phyloP scores from a whole-genome alignment of 2,797 vertebrate species.

The Microcaecilia unicolor region DNA sequence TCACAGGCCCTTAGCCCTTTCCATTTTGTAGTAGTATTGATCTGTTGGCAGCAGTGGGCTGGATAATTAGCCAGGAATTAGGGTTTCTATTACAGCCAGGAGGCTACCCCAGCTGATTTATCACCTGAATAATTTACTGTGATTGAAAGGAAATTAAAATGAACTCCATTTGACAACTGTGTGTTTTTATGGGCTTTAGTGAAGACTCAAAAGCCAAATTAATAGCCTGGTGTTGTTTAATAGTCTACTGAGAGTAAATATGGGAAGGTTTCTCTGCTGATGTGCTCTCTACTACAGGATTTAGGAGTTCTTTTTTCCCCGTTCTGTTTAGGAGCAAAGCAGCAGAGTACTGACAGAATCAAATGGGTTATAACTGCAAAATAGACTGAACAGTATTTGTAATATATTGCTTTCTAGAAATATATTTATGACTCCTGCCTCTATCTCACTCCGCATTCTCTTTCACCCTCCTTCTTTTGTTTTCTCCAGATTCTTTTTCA shows the following conservation, averaged over 20 bases:
- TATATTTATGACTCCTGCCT: neutral
- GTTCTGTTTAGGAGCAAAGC: constrained; percentile 1
- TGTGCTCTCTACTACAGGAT: constrained; percentile 17
- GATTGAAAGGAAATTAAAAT: constrained; percentile 98
- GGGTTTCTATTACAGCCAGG: constrained; percentile 77
- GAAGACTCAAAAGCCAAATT: constrained; percentile 78
- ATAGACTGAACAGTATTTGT: neutral
- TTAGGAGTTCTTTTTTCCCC: constrained; percentile 11
- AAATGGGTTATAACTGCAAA: neutral
- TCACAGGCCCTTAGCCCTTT: constrained; percentile 48
- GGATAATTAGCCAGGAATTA: constrained; percentile 85
- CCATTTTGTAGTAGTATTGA: constrained; percentile 63
- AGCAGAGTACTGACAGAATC: neutral
- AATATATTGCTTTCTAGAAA: neutral
- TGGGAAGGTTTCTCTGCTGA: constrained; percentile 39
- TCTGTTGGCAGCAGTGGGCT: constrained; percentile 75
- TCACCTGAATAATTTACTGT: constrained; percentile 94
- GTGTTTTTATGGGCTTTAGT: constrained; percentile 74
- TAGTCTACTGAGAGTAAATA: constrained; percentile 73
- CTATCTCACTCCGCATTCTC: too few species aligned
- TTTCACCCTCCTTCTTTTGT: too few species aligned
- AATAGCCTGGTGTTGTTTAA: constrained; percentile 77
- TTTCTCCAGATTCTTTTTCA: too few species aligned
- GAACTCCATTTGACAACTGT: constrained; percentile 91
- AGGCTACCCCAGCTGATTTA: constrained; percentile 87